These are phyloP conservation scores for Anastatus disparis DNA, from an alignment of 1,140 invertebrate species.

Conservation along the genomic window DNA sequence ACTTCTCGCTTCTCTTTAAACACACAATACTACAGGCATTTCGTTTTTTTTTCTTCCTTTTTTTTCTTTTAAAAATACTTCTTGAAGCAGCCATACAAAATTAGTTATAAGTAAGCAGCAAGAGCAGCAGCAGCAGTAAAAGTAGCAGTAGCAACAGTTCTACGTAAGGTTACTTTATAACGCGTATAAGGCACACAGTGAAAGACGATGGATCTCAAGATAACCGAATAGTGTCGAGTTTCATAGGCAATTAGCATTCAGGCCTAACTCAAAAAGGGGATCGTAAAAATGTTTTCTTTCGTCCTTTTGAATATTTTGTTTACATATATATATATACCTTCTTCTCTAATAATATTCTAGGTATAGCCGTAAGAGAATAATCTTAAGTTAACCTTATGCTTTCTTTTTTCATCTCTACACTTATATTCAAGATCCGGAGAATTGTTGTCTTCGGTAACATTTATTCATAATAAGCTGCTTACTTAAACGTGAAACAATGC, in stretches of 20 bases:
- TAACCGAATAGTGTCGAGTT: constrained; percentile 45
- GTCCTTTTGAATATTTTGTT: too few relatives aligned
- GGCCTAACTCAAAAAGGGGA: constrained; percentile 8
- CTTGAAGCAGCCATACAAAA: constrained; percentile 3
- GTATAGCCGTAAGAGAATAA: too few relatives aligned
- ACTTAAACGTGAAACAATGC: constrained; percentile 29
- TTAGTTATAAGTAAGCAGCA: too few relatives aligned
- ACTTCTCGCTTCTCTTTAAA: neutral
- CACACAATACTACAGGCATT: too few relatives aligned
- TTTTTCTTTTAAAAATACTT: too few relatives aligned
- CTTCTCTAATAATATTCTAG: too few relatives aligned
- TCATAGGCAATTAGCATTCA: constrained; percentile 48
- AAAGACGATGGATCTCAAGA: constrained; percentile 16
- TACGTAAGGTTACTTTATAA: too few relatives aligned
- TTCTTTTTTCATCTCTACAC: too few relatives aligned
- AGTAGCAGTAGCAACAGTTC: neutral
- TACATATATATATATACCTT: too few relatives aligned
- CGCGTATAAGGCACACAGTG: neutral
- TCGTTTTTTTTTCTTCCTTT: too few relatives aligned
- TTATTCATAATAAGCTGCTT: constrained; percentile 14
- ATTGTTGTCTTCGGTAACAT: neutral
- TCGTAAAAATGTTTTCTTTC: constrained; percentile 43
- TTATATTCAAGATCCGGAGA: neutral
- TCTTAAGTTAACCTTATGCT: constrained; percentile 6
- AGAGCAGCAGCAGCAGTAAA: neutral